phyloP scores from a whole-genome alignment of 1,140 invertebrate species.

The Drosophila funebris region DNA sequence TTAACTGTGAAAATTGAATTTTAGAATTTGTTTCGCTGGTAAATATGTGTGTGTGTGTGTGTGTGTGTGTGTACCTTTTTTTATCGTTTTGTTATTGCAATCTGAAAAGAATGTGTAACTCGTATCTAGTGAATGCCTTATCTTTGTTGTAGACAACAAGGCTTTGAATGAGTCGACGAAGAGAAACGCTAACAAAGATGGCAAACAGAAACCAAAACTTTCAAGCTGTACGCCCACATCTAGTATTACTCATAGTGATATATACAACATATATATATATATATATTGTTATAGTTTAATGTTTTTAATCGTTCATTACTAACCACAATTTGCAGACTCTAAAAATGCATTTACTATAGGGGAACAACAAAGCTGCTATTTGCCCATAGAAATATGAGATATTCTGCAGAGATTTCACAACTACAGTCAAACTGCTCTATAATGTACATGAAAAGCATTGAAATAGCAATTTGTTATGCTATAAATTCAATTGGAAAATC shows the following conservation, averaged over 20 bases:
- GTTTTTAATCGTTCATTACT: background rate
- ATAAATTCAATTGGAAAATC: too few relatives aligned
- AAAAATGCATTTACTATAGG: too few relatives aligned
- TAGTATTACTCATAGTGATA: background rate
- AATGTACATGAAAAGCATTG: too few relatives aligned
- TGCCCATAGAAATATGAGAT: too few relatives aligned
- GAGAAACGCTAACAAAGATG: slow-evolving; percentile 18
- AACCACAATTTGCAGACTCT: background rate
- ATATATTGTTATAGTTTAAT: too few relatives aligned
- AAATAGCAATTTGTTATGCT: too few relatives aligned
- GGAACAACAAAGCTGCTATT: too few relatives aligned
- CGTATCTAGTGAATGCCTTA: slow-evolving; percentile 58
- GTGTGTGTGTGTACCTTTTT: slow-evolving; percentile 25
- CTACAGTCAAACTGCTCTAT: too few relatives aligned
- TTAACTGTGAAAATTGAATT: slow-evolving; percentile 18
- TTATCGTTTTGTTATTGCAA: slow-evolving; percentile 41
- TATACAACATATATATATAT: background rate
- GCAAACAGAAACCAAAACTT: slow-evolving; percentile 22
- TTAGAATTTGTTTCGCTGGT: slow-evolving; percentile 43
- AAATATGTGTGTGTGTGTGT: background rate
- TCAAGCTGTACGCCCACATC: background rate
- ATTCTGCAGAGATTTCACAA: too few relatives aligned
- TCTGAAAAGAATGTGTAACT: slow-evolving; percentile 41
- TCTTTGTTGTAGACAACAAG: slow-evolving; percentile 56
- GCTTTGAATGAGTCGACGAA: slow-evolving; percentile 8